phyloP scores from a whole-genome alignment of 2,888 invertebrate species.

The Dasysyrphus albostriatus region DNA sequence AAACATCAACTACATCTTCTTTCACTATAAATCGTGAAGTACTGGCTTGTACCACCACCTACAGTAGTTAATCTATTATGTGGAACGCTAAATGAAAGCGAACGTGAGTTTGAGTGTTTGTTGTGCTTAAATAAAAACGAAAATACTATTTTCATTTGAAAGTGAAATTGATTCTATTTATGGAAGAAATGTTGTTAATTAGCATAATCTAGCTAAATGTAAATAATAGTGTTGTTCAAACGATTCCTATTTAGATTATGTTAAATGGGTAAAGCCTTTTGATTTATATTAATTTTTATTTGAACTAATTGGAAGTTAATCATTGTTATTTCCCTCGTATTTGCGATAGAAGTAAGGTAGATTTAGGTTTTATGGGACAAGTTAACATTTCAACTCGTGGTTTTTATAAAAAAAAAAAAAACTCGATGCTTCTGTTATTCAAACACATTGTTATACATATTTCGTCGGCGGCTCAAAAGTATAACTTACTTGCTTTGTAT shows the following conservation, averaged over 20 bases:
- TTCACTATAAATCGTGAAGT: neutral
- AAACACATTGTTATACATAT: too few relatives aligned
- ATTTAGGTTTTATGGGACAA: too few relatives aligned
- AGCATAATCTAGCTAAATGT: neutral
- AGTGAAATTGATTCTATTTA: conserved; percentile 17
- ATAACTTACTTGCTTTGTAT: too few relatives aligned
- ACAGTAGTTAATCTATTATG: conserved; percentile 15
- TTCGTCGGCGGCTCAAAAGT: too few relatives aligned
- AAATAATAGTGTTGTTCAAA: neutral
- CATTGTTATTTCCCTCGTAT: too few relatives aligned
- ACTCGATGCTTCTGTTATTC: too few relatives aligned
- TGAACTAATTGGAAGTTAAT: too few relatives aligned
- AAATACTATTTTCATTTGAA: conserved; percentile 49
- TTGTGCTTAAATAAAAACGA: conserved; percentile 5
- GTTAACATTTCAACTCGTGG: too few relatives aligned
- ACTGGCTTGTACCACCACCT: neutral
- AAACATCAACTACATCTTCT: too few relatives aligned
- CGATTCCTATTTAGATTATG: neutral
- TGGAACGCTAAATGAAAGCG: conserved; percentile 56
- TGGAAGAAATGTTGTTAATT: conserved; percentile 8
- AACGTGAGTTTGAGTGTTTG: conserved; percentile 30
- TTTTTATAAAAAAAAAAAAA: too few relatives aligned
- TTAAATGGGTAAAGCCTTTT: neutral
- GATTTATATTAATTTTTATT: neutral
- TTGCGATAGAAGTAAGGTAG: neutral